phyloP scores from a whole-genome alignment of 2,888 invertebrate genomes.

The Apotomis betuletana region DNA sequence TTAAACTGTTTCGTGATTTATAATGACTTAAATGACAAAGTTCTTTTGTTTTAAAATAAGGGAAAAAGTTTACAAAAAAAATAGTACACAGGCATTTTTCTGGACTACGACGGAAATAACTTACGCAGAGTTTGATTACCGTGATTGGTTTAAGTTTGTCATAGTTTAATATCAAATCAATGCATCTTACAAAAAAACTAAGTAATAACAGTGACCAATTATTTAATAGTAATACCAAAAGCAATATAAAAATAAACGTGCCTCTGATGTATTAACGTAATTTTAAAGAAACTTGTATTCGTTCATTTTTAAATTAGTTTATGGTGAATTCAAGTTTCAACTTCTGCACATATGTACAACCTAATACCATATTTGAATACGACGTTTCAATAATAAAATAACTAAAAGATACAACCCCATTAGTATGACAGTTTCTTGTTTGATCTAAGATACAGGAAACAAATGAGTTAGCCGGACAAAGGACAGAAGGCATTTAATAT shows the following conservation, averaged over 20 bases:
- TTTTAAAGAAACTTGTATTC: too few species aligned
- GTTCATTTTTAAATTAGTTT: not conserved
- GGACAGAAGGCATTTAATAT: constrained; percentile 34
- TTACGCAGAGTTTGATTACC: too few species aligned
- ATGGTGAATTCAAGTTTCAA: not conserved
- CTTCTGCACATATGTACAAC: constrained; percentile 10
- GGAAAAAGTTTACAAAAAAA: too few species aligned
- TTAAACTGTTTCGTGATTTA: constrained; percentile 33
- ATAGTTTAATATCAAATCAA: not conserved
- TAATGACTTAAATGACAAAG: constrained; percentile 31
- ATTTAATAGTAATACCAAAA: too few species aligned
- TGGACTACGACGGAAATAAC: too few species aligned
- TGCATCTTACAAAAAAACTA: not conserved
- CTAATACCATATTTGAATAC: not conserved
- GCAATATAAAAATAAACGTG: too few species aligned
- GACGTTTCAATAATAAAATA: constrained; percentile 14
- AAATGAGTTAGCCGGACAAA: constrained; percentile 37
- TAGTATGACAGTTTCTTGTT: constrained; percentile 36
- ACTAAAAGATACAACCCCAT: constrained; percentile 17
- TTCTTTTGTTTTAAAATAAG: constrained; percentile 3
- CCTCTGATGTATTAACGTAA: too few species aligned
- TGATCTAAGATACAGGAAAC: constrained; percentile 37
- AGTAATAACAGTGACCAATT: too few species aligned
- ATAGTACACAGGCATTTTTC: too few species aligned
- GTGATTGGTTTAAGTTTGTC: too few species aligned